Conservation (phyloP, 2,113 vertebrate genomes). For the Lanius collurio region DNA sequence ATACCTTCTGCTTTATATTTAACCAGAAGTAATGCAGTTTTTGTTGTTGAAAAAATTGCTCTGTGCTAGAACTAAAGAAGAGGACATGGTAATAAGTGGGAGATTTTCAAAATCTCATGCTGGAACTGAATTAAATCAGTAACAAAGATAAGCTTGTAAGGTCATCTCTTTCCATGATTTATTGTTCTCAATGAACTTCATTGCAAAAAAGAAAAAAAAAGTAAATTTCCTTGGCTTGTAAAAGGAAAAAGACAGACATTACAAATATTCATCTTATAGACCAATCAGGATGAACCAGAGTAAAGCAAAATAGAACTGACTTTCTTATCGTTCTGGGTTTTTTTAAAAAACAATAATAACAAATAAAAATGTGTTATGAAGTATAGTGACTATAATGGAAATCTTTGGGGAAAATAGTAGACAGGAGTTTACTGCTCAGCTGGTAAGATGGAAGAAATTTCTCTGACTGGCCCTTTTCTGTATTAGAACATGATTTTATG, state of each 20-base stretch:
- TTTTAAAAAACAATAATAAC: neutral
- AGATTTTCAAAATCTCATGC: neutral
- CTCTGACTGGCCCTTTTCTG: neutral
- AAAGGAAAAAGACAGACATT: neutral
- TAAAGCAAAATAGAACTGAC: neutral
- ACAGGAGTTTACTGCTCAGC: neutral
- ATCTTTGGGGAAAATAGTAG: neutral
- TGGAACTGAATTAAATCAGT: neutral
- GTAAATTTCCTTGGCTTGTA: neutral
- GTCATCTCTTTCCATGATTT: neutral
- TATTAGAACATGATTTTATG: neutral
- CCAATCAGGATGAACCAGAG: neutral
- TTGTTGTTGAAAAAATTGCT: neutral
- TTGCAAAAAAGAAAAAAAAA: neutral
- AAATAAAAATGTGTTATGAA: neutral
- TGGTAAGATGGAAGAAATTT: neutral
- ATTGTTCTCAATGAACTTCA: neutral
- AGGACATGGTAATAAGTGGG: neutral
- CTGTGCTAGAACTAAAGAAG: neutral
- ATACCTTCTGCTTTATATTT: neutral
- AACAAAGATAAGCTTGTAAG: neutral
- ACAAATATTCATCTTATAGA: neutral
- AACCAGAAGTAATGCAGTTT: neutral
- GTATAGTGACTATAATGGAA: neutral
- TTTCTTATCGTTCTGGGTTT: fast-evolving